Percentiles rank a stretch among this genome's conserved stretches.
Evolutionary conservation across 2,113 vertebrate genomes (phyloP).

Genomic region (Oreotrochilus melanogaster): DNA sequence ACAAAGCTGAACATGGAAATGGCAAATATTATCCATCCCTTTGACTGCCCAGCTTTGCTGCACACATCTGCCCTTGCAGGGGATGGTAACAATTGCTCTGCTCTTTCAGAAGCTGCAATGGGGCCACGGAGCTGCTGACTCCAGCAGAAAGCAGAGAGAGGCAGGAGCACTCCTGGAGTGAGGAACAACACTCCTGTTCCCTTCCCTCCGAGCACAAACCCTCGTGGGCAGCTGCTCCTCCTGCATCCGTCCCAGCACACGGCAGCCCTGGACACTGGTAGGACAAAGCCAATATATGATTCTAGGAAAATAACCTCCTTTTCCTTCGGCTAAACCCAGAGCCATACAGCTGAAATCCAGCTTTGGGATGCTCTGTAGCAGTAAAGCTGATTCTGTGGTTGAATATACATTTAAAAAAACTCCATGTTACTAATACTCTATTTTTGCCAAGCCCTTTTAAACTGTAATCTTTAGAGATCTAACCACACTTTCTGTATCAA

Average conservation of each 20-base stretch:
- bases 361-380: background rate
- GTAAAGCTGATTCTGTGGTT: background rate
- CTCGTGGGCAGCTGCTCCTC: background rate
- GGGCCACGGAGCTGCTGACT: background rate
- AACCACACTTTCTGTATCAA: background rate
- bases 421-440: background rate
- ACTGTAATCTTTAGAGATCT: background rate
- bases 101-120: background rate
- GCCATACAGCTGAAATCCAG: background rate
- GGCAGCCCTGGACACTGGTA: background rate
- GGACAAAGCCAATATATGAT: background rate
- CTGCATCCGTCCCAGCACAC: background rate
- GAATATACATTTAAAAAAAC: background rate
- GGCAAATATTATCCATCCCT: background rate
- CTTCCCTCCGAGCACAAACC: background rate
- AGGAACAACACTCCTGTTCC: background rate
- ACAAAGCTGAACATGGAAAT: background rate
- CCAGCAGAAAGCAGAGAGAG: background rate
- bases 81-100: background rate
- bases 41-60: fast-evolving
- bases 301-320: background rate
- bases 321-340: background rate
- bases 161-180: background rate
- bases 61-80: background rate
- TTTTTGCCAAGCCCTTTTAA: background rate